Evolutionary conservation across 2,888 invertebrate species (phyloP).

Genomic region (Drosophila falleni): DNA sequence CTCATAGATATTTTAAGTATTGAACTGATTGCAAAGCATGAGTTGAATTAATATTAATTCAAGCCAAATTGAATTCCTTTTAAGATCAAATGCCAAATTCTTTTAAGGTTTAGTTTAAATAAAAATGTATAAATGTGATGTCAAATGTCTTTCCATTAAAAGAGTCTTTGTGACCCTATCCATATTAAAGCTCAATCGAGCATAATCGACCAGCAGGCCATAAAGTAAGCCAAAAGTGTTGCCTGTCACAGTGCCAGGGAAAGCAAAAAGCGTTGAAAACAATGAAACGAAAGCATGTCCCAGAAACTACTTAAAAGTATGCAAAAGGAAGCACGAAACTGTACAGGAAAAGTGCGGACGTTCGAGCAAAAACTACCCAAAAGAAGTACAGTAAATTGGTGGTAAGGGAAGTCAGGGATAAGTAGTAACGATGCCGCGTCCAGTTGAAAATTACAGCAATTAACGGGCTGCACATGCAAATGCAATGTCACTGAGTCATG

Average conservation of each 20-base stretch:
- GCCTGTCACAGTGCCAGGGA: slow-evolving; percentile 49
- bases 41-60: slow-evolving; percentile 21
- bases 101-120: slow-evolving; percentile 2
- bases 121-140: slow-evolving; percentile 15
- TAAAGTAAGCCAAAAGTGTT: slow-evolving; percentile 73
- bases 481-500: slow-evolving; percentile 80
- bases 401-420: background rate
- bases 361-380: slow-evolving; percentile 6
- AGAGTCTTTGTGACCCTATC: background rate
- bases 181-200: slow-evolving; percentile 55
- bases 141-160: background rate
- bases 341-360: slow-evolving; percentile 49
- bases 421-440: slow-evolving; percentile 49
- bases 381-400: slow-evolving; percentile 27
- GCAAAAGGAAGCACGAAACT: slow-evolving; percentile 56
- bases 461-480: slow-evolving; percentile 75
- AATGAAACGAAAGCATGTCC: slow-evolving; percentile 67
- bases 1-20: slow-evolving; percentile 13
- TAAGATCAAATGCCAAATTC: slow-evolving; percentile 25
- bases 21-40: slow-evolving; percentile 30
- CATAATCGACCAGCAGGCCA: slow-evolving; percentile 59
- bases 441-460: slow-evolving; percentile 75
- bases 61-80: slow-evolving; percentile 16
- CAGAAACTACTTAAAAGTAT: slow-evolving; percentile 59
- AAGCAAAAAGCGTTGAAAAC: slow-evolving; percentile 52